phyloP scores from a whole-genome alignment of 1,140 invertebrate genomes.

The Pseudomyrmex concolor region DNA sequence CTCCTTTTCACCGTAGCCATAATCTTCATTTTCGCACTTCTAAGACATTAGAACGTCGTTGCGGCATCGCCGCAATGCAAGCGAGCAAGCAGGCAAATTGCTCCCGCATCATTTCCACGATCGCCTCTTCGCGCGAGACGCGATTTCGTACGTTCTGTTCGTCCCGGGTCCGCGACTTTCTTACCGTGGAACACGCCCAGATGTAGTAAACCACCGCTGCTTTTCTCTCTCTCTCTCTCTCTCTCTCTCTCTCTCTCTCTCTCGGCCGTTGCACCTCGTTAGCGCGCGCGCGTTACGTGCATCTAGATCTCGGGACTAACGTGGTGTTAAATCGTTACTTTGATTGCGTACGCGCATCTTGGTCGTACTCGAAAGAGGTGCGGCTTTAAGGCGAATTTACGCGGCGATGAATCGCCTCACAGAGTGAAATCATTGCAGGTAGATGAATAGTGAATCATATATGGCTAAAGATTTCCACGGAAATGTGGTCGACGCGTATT shows the following conservation, averaged over 20 bases:
- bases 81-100: conserved; percentile 29
- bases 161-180: conserved; percentile 31
- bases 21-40: conserved; percentile 16
- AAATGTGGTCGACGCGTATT: conserved; percentile 15
- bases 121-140: conserved; percentile 32
- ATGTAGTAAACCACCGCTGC: conserved; percentile 39
- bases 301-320: conserved; percentile 43
- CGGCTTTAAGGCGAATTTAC: conserved; percentile 54
- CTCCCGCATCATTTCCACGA: conserved; percentile 47
- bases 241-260: no score
- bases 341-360: conserved; percentile 54
- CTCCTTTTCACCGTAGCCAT: no score
- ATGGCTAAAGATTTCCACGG: conserved; percentile 10
- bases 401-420: conserved; percentile 29
- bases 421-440: conserved; percentile 28
- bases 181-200: conserved; percentile 46
- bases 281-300: conserved; percentile 41
- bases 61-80: not conserved
- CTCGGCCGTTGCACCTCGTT: conserved; percentile 49
- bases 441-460: conserved; percentile 23
- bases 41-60: conserved; percentile 44
- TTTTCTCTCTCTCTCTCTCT: conserved; percentile 40
- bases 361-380: conserved; percentile 14
- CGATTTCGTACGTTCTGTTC: conserved; percentile 36
- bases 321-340: conserved; percentile 62